Base-by-base conservation (phyloP, 2,113 vertebrate genomes). In the Colaptes auratus region DNA sequence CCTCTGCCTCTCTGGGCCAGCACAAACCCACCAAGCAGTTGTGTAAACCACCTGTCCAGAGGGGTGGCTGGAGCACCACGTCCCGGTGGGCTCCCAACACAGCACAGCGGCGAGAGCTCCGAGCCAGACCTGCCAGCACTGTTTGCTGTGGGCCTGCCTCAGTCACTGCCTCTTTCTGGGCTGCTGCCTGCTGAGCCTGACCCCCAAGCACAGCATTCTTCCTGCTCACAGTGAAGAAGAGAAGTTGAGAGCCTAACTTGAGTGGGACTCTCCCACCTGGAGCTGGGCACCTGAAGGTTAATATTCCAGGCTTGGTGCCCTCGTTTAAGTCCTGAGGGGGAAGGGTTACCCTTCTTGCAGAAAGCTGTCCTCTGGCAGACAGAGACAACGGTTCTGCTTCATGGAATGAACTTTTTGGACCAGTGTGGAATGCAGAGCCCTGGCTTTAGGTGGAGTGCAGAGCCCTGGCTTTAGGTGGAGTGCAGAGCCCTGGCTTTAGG, bases 401-500 rank as follows among this genome's bases (percentile, higher is more conserved):
- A 11, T 5, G 10, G 61, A 70, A n/a, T 76, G 69, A 93, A 42
- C 70, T 15, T 55, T 71, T 83, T 78, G 82, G 78, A 72, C 35
- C 82, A 23, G 69, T 46, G 75, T 75, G 63, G 78, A 65, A 53
- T 46, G 73, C 67, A 81, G 89, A 83, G 92, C 76, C 90, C 93
- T 88, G 86, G 88, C 76, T 93, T 86, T 81, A 80, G 93, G 67
- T 88, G 72, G 82, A 24, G 48, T 42, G 73, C 67, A 81, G 89
- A 83, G 92, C 76, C 90, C 93, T 88, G 86, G 88, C 79, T 93
- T 86, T 83, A 80, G 93, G 67, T 88, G 72, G 79, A 24, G 48
- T 42, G 73, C 67, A 81, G 89, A 83, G 92, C 76, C 90, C 93
- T 88, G 86, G 88, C 79, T 93, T 86, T 83, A 80, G 93, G 75